Conservation (phyloP, 1,140 invertebrate genomes). For the Phymastichus coffea region DNA sequence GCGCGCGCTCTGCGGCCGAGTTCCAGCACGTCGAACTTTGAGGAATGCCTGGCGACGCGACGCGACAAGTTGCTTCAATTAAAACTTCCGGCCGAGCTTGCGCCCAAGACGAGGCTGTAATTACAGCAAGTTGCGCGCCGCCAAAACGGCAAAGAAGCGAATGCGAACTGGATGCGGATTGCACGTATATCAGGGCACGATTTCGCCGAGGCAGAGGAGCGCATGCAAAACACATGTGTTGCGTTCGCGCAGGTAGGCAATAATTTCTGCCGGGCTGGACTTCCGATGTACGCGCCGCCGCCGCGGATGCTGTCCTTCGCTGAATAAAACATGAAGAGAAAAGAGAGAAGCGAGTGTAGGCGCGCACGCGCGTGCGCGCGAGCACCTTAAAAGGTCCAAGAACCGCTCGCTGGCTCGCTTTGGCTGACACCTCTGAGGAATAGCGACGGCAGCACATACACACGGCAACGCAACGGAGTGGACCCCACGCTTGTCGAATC, state of each 20-base stretch:
- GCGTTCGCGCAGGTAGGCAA: not conserved
- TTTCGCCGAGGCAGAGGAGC: not conserved
- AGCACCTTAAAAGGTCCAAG: constrained; percentile 15
- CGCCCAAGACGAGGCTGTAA: no score
- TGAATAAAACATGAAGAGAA: constrained; percentile 20
- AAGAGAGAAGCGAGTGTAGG: not conserved
- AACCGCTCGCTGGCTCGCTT: not conserved
- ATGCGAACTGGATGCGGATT: constrained; percentile 35
- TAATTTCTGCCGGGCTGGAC: constrained; percentile 1
- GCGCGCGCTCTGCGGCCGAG: no score
- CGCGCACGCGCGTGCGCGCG: not conserved
- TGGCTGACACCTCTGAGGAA: constrained; percentile 21
- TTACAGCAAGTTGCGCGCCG: no score
- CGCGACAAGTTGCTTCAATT: no score
- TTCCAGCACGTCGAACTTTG: no score
- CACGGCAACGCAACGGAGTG: no score
- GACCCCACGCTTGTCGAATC: no score
- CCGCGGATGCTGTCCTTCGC: not conserved
- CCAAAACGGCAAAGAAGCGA: no score
- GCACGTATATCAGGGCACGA: constrained; percentile 17
- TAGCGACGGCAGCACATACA: no score
- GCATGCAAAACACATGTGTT: constrained; percentile 10
- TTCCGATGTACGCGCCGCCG: not conserved
- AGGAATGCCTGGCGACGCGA: no score
- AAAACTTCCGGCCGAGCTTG: no score